These are phyloP conservation scores for Nipponacmea schrenckii DNA, from an alignment of 2,888 invertebrate species.

Conservation along the genomic window DNA sequence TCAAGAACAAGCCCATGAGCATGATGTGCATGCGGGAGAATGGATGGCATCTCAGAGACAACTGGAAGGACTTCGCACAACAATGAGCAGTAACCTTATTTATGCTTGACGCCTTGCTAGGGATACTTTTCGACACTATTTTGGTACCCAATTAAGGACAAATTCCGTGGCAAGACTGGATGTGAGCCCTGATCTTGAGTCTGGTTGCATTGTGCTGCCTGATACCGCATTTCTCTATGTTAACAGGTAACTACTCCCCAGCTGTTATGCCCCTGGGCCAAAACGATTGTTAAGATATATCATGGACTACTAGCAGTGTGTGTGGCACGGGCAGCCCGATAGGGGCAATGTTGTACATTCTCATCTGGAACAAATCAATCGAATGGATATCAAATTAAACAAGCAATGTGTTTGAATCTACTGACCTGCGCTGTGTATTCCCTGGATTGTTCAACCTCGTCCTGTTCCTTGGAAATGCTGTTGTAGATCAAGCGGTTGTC, in stretches of 20 bases:
- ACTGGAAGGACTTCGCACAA: slow-evolving; percentile 4
- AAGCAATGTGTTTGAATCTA: background rate
- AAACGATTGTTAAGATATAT: too few species aligned
- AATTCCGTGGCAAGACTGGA: background rate
- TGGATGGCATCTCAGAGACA: slow-evolving; percentile 10
- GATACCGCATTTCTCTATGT: too few species aligned
- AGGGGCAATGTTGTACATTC: too few species aligned
- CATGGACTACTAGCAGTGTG: too few species aligned
- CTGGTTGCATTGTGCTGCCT: too few species aligned
- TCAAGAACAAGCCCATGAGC: background rate
- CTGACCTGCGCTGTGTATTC: background rate
- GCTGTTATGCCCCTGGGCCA: too few species aligned
- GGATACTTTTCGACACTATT: background rate
- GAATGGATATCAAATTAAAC: too few species aligned
- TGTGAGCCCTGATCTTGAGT: too few species aligned
- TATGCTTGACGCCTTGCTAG: background rate
- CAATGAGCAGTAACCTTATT: background rate
- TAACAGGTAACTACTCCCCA: too few species aligned
- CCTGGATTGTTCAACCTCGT: background rate
- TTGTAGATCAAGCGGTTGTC: slow-evolving; percentile 15
- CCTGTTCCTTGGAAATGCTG: background rate
- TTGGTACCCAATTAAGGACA: background rate
- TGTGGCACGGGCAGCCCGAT: too few species aligned
- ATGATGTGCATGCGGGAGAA: background rate
- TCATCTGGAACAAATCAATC: too few species aligned